Evolutionary conservation across 37 sponge, comb jelly and placozoan genomes (phyloP), one percentile per base, ranked within the genome.

Genomic region (Axinella damicornis): DNA sequence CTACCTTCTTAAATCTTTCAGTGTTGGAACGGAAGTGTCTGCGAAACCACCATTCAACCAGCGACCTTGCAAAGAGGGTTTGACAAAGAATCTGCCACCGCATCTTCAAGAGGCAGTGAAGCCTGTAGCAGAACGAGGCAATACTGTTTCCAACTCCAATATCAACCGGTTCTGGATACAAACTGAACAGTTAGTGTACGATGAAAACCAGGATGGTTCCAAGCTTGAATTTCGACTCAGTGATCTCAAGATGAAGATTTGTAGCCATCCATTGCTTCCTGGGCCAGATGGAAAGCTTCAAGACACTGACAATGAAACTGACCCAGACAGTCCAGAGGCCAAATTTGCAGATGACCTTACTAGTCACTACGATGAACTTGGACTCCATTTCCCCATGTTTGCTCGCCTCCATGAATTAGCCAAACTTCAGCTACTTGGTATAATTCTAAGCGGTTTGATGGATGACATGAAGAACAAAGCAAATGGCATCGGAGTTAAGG

Each of bases 1-100:
- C 52, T 92, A 92, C 55, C 80, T 92, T 2, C 22, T 92, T 61
- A 92, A 92, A 53, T 73, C 80, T 27, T 92, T 92, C 83, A 87
- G 83, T 74, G 85, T 92, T 36, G 93, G 93, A 17, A 64, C 88
- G 22, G 93, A 92, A 5, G 71, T 92, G 1, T 92, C 93, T 12
- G 69, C 93, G 18, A 77, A 56, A 1, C 88, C 93, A 20, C 93
- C 93, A 20, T 92, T 92, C 64, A 74, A 83, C 0, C 93, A 92
- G 59, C 58, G 88, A 5, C 60, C 87, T 24, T 59, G 62, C 69
- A 54, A 24, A 1, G 85, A 83, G 17, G 76, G 85, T 17, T 77
- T 92, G 0, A 73, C 74, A 5, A 39, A 52, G 11, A 78, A 78
- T 59, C 83, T 92, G 27, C 93, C 93, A 32, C 55, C 25, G 0